phyloP scores from a whole-genome alignment of 2,797 vertebrate genomes.

The Erpetoichthys calabaricus region DNA sequence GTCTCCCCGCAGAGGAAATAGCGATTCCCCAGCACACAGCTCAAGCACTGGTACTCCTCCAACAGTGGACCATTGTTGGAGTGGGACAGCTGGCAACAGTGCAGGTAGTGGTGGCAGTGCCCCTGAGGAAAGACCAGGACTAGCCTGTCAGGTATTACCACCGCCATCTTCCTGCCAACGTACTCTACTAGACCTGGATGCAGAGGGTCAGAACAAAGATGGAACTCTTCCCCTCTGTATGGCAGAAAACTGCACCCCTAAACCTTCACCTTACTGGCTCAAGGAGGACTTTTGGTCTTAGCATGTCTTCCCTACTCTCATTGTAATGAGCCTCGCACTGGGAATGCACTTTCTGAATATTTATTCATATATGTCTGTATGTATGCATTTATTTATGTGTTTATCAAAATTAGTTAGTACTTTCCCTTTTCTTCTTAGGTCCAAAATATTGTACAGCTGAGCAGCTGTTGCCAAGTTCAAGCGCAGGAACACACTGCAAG shows the following conservation, averaged over 20 bases:
- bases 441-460: too few species aligned
- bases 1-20: slow-evolving; percentile 45
- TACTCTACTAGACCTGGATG: slow-evolving; percentile 75
- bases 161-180: slow-evolving; percentile 36
- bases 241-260: slow-evolving; percentile 59
- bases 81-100: slow-evolving; percentile 23
- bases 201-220: slow-evolving; percentile 80
- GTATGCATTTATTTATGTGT: too few species aligned
- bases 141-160: slow-evolving; percentile 57
- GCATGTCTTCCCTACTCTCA: slow-evolving; percentile 36
- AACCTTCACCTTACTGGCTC: slow-evolving; percentile 65
- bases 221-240: slow-evolving; percentile 79
- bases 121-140: slow-evolving; percentile 62
- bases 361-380: slow-evolving; percentile 6
- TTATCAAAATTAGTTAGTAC: too few species aligned
- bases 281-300: slow-evolving; percentile 81
- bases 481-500: too few species aligned
- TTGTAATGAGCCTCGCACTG: slow-evolving; percentile 40
- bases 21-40: slow-evolving; percentile 73
- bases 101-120: slow-evolving; percentile 62
- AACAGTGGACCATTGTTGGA: slow-evolving; percentile 64
- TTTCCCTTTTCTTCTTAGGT: too few species aligned
- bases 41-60: slow-evolving; percentile 90
- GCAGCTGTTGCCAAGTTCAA: too few species aligned
- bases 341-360: slow-evolving; percentile 56